Conservation (phyloP, 2,797 vertebrate genomes). For the Sebastes cheni region DNA sequence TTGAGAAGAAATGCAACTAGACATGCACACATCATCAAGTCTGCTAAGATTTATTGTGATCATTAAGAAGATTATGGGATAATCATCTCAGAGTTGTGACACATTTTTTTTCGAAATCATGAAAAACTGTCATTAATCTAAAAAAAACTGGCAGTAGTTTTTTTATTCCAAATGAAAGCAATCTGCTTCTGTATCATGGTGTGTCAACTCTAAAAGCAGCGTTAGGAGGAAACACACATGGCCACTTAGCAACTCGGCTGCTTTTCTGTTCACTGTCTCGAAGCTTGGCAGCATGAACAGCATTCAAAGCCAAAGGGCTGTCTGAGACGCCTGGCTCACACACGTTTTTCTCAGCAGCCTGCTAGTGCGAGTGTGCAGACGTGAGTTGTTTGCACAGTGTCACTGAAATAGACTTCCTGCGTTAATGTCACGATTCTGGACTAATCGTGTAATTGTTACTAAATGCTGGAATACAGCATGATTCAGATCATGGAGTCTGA, state of each 20-base stretch:
- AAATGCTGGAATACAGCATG: background rate
- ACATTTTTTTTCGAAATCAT: background rate
- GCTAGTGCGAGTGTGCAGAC: background rate
- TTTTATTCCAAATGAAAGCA: background rate
- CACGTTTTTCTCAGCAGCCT: background rate
- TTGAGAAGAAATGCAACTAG: background rate
- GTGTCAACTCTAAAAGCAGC: constrained; percentile 3
- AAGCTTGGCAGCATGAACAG: constrained; percentile 7
- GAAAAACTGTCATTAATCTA: background rate
- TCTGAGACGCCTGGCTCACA: background rate
- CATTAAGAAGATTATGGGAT: background rate
- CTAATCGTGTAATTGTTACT: background rate
- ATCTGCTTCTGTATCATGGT: background rate
- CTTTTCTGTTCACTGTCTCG: constrained; percentile 18
- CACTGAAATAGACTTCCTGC: background rate
- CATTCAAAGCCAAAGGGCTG: constrained; percentile 12
- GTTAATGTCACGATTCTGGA: background rate
- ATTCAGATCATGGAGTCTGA: background rate
- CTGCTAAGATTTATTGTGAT: constrained; percentile 3
- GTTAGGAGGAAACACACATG: background rate
- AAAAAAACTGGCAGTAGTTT: background rate
- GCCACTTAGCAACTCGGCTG: background rate
- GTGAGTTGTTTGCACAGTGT: background rate
- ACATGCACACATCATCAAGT: background rate
- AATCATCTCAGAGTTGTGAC: background rate